phyloP scores from a whole-genome alignment of 2,797 vertebrate genomes.

The Tokudaia muenninki region DNA sequence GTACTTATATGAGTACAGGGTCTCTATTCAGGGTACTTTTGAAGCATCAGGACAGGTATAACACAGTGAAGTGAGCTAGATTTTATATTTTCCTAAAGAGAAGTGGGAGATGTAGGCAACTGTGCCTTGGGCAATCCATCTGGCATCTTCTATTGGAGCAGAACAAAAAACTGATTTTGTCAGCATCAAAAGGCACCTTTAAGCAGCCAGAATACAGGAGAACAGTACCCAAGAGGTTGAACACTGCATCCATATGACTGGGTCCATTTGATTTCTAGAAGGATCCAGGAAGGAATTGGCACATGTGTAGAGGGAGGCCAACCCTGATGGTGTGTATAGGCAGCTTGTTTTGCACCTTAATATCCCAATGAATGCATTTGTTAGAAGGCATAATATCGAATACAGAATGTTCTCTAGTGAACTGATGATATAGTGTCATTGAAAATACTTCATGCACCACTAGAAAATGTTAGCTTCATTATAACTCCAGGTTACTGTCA shows the following conservation, averaged over 20 bases:
- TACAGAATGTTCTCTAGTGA: conserved; percentile 14
- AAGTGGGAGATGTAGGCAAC: neutral
- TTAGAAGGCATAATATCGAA: neutral
- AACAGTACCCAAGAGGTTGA: neutral
- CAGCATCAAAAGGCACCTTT: neutral
- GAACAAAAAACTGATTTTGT: neutral
- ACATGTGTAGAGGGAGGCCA: neutral
- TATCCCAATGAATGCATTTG: neutral
- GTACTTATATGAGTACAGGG: neutral
- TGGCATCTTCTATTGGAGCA: neutral
- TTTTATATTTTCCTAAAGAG: neutral
- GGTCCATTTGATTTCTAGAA: neutral
- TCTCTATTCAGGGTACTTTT: neutral
- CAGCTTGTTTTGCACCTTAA: neutral
- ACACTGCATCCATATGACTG: rapidly evolving
- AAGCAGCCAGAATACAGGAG: neutral
- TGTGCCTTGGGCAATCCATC: neutral
- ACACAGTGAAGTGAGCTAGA: neutral
- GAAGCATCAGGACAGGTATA: too few species aligned
- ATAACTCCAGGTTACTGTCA: neutral
- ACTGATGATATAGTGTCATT: conserved; percentile 12
- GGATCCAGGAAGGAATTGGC: neutral
- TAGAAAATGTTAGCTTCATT: conserved; percentile 23
- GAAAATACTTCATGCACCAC: conserved; percentile 28
- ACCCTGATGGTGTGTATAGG: neutral